Base-by-base conservation (phyloP, 2,888 invertebrate genomes). In the Parnassius orleans region DNA sequence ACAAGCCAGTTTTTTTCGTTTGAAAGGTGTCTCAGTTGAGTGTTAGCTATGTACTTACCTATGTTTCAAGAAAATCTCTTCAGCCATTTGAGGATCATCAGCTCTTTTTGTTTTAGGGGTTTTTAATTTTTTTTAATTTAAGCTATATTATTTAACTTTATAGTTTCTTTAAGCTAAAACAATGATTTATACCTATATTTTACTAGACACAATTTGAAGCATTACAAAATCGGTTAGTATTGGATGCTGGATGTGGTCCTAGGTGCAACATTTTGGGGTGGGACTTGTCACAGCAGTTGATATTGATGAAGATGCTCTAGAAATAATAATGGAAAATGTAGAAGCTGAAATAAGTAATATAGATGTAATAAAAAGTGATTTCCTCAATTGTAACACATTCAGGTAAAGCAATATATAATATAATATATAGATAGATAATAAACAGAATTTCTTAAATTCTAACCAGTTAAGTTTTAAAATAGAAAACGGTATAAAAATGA, bases 161-260 rank as follows among this genome's bases (percentile, higher is more conserved):
- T 42, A 10, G 9, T 1, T 24, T 24, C 7, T 7, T 33, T 33
- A 33, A 5, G 33, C 33, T 33, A 33, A 33, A 43, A 43, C 10
- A 11, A 43, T 10, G 3, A 43, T 43, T 43, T 11, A 11, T 43
- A 19, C 19, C 19, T 19, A 14, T 61, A 46, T 48, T 52, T 57
- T 79, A 77, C 47, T 73, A 95, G 93, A 93, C 95, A 10, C 94
- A 95, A 70, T 97, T 93, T 90, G 95, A 93, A 61, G 97, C 97
- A 74, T 92, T 99, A 65, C 94, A 95, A 75, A 94, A 93, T 56
- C 95, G 95, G 81, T 68, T 93, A 50, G 94, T 99, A 0, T 96
- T 96, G 0, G 99, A 99, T 87, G 93, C 99, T 51, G 99, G 99
- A 2, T 96, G 96, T 80, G 99, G 99, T 0, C 97, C 97, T 77